Conservation (phyloP, 2,797 vertebrate species). For the Danio tinwini region DNA sequence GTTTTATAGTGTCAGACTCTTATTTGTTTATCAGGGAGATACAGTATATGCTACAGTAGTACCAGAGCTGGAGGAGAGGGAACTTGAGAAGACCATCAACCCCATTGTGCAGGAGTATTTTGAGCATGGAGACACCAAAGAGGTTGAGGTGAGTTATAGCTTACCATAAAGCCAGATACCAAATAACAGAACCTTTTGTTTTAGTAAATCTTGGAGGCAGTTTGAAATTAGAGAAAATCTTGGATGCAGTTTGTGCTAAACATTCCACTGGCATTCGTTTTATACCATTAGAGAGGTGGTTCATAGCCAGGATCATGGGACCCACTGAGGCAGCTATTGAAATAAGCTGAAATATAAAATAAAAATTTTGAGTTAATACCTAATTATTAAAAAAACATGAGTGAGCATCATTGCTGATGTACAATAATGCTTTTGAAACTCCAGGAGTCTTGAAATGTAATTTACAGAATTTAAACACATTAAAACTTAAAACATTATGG, state of each 20-base stretch:
- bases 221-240: too few species aligned
- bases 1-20: background rate
- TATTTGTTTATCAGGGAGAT: slow-evolving; percentile 76
- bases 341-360: background rate
- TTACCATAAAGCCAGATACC: background rate
- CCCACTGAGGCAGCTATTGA: background rate
- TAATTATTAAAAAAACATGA: too few species aligned
- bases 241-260: background rate
- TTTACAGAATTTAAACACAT: too few species aligned
- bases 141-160: slow-evolving; percentile 80
- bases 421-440: too few species aligned
- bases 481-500: too few species aligned
- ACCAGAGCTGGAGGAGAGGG: slow-evolving; percentile 84
- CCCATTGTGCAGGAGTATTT: slow-evolving; percentile 90
- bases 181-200: background rate
- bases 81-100: slow-evolving; percentile 86
- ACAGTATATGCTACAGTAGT: slow-evolving; percentile 86
- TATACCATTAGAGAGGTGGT: background rate
- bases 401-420: too few species aligned
- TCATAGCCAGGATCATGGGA: background rate
- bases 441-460: too few species aligned
- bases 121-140: slow-evolving; percentile 88
- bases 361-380: too few species aligned
- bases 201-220: background rate
- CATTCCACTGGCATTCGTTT: background rate